phyloP scores from a whole-genome alignment of 2,113 vertebrate genomes.

The Tricholaema leucomelas region DNA sequence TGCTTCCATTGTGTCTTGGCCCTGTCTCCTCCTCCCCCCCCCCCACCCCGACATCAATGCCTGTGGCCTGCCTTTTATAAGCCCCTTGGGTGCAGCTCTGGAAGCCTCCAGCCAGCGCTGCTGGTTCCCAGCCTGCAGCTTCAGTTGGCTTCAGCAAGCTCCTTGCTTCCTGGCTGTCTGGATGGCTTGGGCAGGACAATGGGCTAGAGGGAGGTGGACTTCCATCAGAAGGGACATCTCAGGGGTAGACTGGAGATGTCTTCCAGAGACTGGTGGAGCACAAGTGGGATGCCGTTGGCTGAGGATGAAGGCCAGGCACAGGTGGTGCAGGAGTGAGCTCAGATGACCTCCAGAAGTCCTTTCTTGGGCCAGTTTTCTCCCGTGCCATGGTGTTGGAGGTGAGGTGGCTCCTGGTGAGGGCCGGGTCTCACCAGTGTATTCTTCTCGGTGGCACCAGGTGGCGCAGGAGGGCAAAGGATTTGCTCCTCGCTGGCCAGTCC shows the following conservation, averaged over 20 bases:
- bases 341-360: neutral
- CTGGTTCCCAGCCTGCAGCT: neutral
- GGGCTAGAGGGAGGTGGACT: neutral
- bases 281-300: neutral
- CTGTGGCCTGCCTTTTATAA: conserved; percentile 52
- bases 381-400: neutral
- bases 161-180: neutral
- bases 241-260: neutral
- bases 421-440: neutral
- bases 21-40: neutral
- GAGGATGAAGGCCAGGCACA: neutral
- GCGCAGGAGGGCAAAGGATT: conserved; percentile 61
- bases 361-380: neutral
- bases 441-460: conserved; percentile 50
- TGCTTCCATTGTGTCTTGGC: conserved; percentile 51
- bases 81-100: conserved; percentile 50
- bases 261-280: neutral
- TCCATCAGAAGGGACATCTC: neutral
- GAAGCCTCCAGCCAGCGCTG: neutral
- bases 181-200: neutral
- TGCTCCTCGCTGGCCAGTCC: neutral
- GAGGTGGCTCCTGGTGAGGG: neutral
- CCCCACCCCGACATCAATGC: conserved; percentile 21
- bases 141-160: rapidly evolving
- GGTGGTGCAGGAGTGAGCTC: neutral